Evolutionary conservation across 2,113 vertebrate genomes (phyloP).

Genomic region (Oryzias woworae): DNA sequence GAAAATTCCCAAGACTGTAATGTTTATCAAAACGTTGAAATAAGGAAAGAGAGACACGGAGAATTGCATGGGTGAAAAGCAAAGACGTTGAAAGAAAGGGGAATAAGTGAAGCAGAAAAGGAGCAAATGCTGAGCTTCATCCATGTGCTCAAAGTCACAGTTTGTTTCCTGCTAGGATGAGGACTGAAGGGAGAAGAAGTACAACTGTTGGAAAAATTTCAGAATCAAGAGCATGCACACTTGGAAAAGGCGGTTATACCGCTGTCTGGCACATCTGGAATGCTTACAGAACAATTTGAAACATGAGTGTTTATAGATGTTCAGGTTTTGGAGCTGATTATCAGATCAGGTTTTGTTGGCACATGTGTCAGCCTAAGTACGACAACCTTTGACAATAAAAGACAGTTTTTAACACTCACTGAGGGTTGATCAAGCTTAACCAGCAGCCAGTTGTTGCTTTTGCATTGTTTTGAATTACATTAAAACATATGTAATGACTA

Average conservation of each 20-base stretch:
- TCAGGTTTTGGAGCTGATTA: not conserved
- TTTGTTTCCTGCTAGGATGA: constrained; percentile 7
- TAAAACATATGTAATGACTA: no score
- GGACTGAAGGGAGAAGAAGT: constrained; percentile 8
- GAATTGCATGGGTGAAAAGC: not conserved
- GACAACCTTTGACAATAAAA: constrained; percentile 13
- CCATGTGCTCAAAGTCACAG: not conserved
- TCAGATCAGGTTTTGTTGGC: no score
- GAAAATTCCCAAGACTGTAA: constrained; percentile 5
- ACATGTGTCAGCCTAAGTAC: constrained; percentile 4
- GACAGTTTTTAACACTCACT: no score
- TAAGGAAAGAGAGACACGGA: constrained; percentile 5
- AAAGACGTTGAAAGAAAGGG: not conserved
- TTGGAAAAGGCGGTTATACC: constrained; percentile 34
- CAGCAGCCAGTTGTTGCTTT: constrained; percentile 25
- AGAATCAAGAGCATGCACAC: constrained; percentile 19
- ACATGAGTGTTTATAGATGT: not conserved
- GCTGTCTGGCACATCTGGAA: not conserved
- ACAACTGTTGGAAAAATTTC: not conserved
- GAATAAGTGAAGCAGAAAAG: constrained; percentile 10
- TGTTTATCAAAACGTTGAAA: not conserved
- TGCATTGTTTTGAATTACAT: no score
- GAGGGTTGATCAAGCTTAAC: constrained; percentile 21
- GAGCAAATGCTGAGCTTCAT: constrained; percentile 16
- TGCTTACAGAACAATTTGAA: not conserved